Evolutionary conservation across 2,113 vertebrate genomes (phyloP), one percentile per base, ranked within the genome.

Genomic region (Corvus cornix): DNA sequence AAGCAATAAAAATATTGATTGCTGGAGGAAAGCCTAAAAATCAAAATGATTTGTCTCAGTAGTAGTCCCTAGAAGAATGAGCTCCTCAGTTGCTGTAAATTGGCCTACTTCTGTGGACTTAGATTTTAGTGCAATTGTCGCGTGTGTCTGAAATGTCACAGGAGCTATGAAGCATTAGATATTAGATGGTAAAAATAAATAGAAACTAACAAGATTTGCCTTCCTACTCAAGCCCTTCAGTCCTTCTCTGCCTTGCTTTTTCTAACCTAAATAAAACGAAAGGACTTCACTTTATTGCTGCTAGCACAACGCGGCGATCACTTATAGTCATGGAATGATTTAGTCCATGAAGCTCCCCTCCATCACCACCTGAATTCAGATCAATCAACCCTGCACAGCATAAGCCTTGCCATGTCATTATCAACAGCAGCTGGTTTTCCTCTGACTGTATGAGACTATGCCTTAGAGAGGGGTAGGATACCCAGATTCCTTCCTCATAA

Each of bases 1-100:
- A 93, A 96, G 85, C 76, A 92, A 96, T 92, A 96, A 89, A 94
- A 88, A 79, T 92, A 95, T 95, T 93, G 92, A 96, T 92, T 90
- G 53, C 49, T 92, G 62, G 86, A 92, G 66, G 80, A 93, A 95
- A 95, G 64, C 46, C 73, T 95, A 89, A 93, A 95, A 96, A 92
- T 93, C 85, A 88, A 77, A 96, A 95, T 96, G 44, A 96, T 96
- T 94, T 95, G 83, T 93, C 92, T 95, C 83, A 53, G 92, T 90
- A 95, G 95, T 41, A 73, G 88, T 86, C 72, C 37, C 58, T 81
- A 78, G 75, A 96, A 96, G 76, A 94, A 92, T 78, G 76, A 96
- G 49, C 37, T 64, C 49, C 58, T 96, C 80, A 90, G 90, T 30
- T 82, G 73, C 64, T 89, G 62, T 86, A 96, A 97, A 96, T 78